Conservation (phyloP, 1,140 invertebrate species). For the Sycophila sp. region DNA sequence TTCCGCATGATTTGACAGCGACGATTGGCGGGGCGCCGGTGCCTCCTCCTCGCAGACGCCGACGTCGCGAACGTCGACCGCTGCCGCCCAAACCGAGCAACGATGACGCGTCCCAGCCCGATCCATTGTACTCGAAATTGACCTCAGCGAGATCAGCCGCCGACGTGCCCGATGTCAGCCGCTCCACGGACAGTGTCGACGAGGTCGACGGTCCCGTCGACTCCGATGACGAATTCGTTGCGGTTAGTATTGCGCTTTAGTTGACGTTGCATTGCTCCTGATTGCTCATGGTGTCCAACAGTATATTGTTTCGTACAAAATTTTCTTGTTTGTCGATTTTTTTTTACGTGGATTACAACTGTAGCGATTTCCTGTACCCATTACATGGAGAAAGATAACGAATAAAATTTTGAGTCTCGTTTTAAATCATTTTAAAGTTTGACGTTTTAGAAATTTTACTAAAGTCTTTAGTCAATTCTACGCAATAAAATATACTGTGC, state of each 20-base stretch:
- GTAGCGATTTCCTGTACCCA: no score
- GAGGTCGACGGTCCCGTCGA: background rate
- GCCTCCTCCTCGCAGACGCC: constrained; percentile 55
- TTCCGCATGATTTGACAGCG: background rate
- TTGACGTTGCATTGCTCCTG: no score
- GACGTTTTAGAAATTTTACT: no score
- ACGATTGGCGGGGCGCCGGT: constrained; percentile 47
- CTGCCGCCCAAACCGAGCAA: constrained; percentile 59
- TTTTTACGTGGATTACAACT: no score
- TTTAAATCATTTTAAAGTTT: no score
- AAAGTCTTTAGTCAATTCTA: no score
- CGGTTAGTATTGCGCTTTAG: constrained; percentile 9
- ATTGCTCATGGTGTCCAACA: no score
- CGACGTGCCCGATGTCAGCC: background rate
- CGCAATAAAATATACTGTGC: no score
- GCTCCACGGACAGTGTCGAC: background rate
- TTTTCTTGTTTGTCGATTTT: no score
- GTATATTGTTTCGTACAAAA: no score
- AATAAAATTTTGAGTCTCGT: no score
- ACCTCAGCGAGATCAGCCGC: constrained; percentile 21
- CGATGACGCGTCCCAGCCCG: constrained; percentile 44
- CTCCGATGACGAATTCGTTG: constrained; percentile 23
- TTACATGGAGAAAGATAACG: no score
- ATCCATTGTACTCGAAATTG: constrained; percentile 53
- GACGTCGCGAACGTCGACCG: constrained; percentile 45